Evolutionary conservation across 2,113 vertebrate species (phyloP), one percentile per base, ranked within the genome.

Genomic region (Periophthalmodon schlosseri): DNA sequence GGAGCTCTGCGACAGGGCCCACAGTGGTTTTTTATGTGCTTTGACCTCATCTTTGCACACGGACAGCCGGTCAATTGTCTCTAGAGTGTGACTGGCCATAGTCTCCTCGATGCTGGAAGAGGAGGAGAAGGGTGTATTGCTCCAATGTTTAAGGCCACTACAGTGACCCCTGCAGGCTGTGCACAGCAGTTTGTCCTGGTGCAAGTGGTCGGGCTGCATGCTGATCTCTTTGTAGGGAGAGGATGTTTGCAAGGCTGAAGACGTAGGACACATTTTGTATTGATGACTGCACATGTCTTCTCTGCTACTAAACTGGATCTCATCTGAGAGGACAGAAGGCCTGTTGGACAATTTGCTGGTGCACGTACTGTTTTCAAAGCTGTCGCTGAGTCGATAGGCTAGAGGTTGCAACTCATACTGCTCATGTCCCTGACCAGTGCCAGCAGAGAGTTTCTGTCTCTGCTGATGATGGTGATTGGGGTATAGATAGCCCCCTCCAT

Each of bases 301-400:
- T 78, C 56, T 83, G 67, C 87, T 94, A n/a, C 96, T 94, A 33
- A 94, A 94, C 47, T 96, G 96, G 0, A 95, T 95, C 76, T 99
- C 97, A 80, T 99, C 97, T 0, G 97, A 99, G 66, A 98, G 94
- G 49, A 98, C 95, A 0, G 97, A 99, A 13, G 96, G 97, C 36
- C 95, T 92, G 88, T 99, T 98, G 84, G 97, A 99, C 79, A 99
- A 91, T 87, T 97, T 99, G 86, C 97, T 99, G 63, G 97, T 99
- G 83, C 96, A 97, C 16, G 97, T 99, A 94, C 97, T 99, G 87
- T 98, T 99, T 84, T 99, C 97, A 77, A 99, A 99, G 81, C 97
- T 99, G 92, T 98, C 96, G 0, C 96, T 99, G 60, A 96, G 90
- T 70, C 96, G 95, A 68, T 95, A 94, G 20, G 96, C 96, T 81